Evolutionary conservation across 2,113 vertebrate species (phyloP).

Genomic region (Heteronetta atricapilla): DNA sequence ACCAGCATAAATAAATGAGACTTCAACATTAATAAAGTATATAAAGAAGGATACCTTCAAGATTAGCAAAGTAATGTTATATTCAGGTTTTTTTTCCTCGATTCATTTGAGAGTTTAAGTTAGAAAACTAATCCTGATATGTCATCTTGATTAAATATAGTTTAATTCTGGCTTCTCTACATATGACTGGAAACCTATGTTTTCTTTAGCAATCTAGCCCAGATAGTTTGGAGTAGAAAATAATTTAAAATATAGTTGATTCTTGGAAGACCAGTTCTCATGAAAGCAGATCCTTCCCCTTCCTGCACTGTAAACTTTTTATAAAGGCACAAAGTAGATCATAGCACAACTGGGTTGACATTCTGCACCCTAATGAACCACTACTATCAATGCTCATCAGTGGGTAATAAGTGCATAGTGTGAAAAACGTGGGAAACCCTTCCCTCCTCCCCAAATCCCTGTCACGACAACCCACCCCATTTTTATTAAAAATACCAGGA

Average conservation of each 20-base stretch:
- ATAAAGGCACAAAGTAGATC: not conserved
- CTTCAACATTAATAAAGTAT: not conserved
- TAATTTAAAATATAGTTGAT: not conserved
- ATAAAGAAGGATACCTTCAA: not conserved
- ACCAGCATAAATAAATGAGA: not conserved
- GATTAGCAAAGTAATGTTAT: not conserved
- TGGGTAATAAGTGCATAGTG: not conserved
- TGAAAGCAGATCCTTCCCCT: not conserved
- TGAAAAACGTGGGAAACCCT: not conserved
- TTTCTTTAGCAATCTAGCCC: not conserved
- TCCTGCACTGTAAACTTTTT: not conserved
- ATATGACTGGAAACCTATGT: not conserved
- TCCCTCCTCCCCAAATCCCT: not conserved
- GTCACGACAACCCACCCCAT: not conserved
- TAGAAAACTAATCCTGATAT: not conserved
- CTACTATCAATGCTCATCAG: not conserved
- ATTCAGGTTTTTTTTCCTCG: not conserved
- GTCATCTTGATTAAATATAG: not conserved
- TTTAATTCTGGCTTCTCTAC: not conserved
- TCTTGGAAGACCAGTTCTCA: not conserved
- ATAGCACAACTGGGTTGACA: not conserved
- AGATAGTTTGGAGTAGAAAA: not conserved
- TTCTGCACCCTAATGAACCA: not conserved
- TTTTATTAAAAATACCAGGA: not conserved
- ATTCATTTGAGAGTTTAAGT: not conserved